A percentile compares a stretch with the other conserved stretches of the same genome.
phyloP scores from a whole-genome alignment of 2,888 invertebrate genomes.

The Lasiommata megera region DNA sequence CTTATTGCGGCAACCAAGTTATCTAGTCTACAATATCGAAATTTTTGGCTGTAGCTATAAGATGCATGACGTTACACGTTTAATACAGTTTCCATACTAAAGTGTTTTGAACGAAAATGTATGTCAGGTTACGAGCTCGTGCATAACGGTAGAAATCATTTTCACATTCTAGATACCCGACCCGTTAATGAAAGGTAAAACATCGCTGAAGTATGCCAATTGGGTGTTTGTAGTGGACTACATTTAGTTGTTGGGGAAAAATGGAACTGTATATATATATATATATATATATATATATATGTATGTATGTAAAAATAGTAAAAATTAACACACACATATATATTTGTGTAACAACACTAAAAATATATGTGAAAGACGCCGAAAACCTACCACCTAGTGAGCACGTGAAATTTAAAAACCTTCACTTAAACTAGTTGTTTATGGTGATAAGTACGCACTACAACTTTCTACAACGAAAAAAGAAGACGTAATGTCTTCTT shows the following conservation, averaged over 20 bases:
- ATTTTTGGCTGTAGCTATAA: neutral
- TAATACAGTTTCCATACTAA: constrained; percentile 16
- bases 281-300: no score
- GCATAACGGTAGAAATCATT: constrained; percentile 31
- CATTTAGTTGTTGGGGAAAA: neutral
- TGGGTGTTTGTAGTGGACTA: constrained; percentile 9
- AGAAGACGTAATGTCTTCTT: no score
- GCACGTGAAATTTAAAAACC: no score
- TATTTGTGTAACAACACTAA: no score
- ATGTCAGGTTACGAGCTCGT: constrained; percentile 17
- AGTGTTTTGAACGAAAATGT: constrained; percentile 16
- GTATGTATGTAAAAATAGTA: neutral
- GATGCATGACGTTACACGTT: neutral
- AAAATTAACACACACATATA: no score
- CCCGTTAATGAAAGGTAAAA: constrained; percentile 28
- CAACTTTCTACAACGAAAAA: no score
- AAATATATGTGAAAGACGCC: no score
- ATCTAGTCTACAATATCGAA: no score
- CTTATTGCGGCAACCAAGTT: no score
- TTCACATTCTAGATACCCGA: constrained; percentile 19
- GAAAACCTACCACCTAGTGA: no score
- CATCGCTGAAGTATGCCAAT: constrained; percentile 24
- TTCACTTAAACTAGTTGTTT: no score
- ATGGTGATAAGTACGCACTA: no score
- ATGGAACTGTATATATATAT: neutral